Evolutionary conservation across 1,140 invertebrate species (phyloP).

Genomic region (Popillia japonica): DNA sequence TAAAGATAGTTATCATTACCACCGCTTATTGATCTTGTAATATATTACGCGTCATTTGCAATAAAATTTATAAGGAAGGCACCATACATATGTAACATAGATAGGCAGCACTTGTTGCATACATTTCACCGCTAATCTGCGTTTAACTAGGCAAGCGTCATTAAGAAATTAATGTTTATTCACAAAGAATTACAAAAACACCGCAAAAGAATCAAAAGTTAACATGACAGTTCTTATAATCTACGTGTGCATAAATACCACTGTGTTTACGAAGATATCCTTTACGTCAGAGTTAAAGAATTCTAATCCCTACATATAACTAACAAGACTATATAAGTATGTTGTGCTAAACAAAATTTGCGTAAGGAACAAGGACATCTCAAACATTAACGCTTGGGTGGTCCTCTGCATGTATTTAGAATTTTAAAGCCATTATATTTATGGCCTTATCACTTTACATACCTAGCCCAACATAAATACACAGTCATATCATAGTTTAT

Average conservation of each 20-base stretch:
- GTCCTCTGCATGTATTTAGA: background rate
- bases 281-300: slow-evolving; percentile 5
- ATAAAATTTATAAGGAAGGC: background rate
- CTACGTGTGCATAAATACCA: no score
- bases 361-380: background rate
- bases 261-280: no score
- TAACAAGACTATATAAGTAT: background rate
- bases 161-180: no score
- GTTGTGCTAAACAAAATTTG: background rate
- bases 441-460: background rate
- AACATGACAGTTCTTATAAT: no score
- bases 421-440: background rate
- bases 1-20: background rate
- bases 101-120: no score
- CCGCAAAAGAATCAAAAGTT: no score
- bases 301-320: background rate
- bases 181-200: no score
- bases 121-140: no score
- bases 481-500: background rate
- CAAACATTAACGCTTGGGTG: slow-evolving; percentile 8
- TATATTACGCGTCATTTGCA: background rate
- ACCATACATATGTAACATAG: no score
- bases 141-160: no score
- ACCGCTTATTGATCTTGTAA: background rate
- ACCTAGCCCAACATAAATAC: background rate